These are phyloP conservation scores for Oncorhynchus nerka DNA, from an alignment of 2,113 vertebrate genomes.

Conservation along the genomic window DNA sequence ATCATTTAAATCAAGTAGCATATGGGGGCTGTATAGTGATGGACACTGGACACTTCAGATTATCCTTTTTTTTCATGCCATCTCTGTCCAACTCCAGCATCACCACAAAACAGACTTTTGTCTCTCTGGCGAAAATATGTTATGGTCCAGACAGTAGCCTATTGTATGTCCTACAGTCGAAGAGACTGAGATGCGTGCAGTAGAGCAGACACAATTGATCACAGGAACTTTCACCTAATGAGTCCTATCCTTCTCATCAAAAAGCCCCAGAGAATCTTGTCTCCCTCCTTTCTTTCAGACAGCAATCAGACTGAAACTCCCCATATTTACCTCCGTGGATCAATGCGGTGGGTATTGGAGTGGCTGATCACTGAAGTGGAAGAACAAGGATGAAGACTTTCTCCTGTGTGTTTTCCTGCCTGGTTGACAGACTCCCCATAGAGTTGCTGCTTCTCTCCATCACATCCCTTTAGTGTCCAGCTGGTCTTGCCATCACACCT, in stretches of 20 bases:
- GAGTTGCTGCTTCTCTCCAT: conserved; percentile 10
- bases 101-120: neutral
- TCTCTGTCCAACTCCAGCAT: neutral
- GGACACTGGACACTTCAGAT: neutral
- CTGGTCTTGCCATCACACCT: neutral
- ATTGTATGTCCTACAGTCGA: neutral
- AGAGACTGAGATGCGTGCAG: neutral
- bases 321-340: conserved; percentile 10
- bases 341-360: conserved; percentile 15
- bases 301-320: conserved; percentile 6
- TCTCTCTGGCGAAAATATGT: neutral
- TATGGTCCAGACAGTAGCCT: neutral
- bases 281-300: conserved; percentile 18
- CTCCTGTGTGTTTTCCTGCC: neutral
- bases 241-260: neutral
- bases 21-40: neutral
- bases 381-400: conserved; percentile 20
- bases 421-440: conserved; percentile 8
- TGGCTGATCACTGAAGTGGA: neutral
- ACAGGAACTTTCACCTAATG: too few relatives aligned
- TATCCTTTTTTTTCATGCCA: neutral
- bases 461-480: conserved; percentile 19
- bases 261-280: conserved; percentile 15
- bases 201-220: neutral
- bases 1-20: too few relatives aligned